These are phyloP conservation scores for Cassiopea andromeda DNA, from an alignment of 30 jellyfish, hydroid and myxozoan species.

Conservation along the genomic window DNA sequence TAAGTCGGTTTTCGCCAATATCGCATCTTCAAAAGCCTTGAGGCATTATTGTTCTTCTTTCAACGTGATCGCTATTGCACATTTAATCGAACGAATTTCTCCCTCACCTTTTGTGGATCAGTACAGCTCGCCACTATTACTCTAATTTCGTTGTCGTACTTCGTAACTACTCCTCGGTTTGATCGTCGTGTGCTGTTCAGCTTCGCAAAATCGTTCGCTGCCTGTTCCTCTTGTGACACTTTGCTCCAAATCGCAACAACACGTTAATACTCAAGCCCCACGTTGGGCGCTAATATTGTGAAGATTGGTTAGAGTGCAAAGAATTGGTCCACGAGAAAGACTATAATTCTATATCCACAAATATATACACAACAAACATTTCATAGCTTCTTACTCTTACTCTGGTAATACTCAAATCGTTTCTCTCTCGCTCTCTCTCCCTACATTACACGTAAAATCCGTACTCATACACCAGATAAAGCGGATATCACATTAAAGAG, in stretches of 20 bases:
- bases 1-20: background rate
- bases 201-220: background rate
- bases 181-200: background rate
- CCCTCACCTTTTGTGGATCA: background rate
- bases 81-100: background rate
- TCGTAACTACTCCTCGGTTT: background rate
- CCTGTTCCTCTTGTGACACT: background rate
- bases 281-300: background rate
- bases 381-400: too few relatives aligned
- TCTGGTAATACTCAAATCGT: too few relatives aligned
- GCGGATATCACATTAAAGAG: too few relatives aligned
- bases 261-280: background rate
- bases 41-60: background rate
- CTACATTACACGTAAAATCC: too few relatives aligned
- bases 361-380: background rate
- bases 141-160: background rate
- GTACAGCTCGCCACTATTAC: background rate
- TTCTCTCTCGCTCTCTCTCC: too few relatives aligned
- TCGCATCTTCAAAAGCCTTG: background rate
- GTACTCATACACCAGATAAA: too few relatives aligned
- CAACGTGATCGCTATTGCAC: background rate
- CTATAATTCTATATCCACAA: background rate
- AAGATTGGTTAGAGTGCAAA: background rate
- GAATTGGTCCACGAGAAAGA: background rate
- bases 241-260: background rate